A percentile compares a stretch with the other conserved stretches of the same genome.
phyloP scores from a whole-genome alignment of 2,888 invertebrate species.

The Dendrolimus houi region DNA sequence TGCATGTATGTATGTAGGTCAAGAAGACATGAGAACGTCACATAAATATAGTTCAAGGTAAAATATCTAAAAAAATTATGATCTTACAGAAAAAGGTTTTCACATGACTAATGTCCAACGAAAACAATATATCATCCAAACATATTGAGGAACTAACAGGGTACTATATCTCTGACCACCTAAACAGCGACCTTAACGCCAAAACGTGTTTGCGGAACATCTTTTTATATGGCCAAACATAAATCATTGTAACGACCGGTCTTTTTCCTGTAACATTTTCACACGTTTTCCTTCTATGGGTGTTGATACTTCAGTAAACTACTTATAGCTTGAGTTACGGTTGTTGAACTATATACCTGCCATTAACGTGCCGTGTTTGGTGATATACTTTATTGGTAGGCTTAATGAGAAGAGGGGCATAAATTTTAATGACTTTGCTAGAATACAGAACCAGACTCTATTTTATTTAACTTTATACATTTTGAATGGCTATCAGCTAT shows the following conservation, averaged over 20 bases:
- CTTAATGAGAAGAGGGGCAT: constrained; percentile 2
- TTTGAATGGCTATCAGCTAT: no score
- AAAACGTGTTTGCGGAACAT: constrained; percentile 36
- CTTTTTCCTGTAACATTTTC: constrained; percentile 47
- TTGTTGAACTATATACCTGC: constrained; percentile 6
- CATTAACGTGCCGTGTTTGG: constrained; percentile 1
- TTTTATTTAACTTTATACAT: no score
- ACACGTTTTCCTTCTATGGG: constrained; percentile 46
- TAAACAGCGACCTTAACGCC: constrained; percentile 32
- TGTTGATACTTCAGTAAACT: constrained; percentile 1
- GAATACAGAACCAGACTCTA: no score
- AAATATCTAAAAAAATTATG: no score
- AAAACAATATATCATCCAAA: constrained; percentile 8
- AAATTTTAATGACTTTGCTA: no score
- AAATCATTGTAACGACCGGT: constrained; percentile 64
- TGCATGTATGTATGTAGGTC: no score
- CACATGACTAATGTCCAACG: neutral
- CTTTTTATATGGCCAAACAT: constrained; percentile 47
- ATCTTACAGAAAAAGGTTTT: no score
- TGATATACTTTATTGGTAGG: constrained; percentile 1
- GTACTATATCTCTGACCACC: constrained; percentile 37
- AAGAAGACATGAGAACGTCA: no score
- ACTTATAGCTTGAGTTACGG: neutral
- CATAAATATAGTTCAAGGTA: no score
- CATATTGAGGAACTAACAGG: constrained; percentile 25